Evolutionary conservation across 2,888 invertebrate genomes (phyloP).

Genomic region (Myathropa florea): DNA sequence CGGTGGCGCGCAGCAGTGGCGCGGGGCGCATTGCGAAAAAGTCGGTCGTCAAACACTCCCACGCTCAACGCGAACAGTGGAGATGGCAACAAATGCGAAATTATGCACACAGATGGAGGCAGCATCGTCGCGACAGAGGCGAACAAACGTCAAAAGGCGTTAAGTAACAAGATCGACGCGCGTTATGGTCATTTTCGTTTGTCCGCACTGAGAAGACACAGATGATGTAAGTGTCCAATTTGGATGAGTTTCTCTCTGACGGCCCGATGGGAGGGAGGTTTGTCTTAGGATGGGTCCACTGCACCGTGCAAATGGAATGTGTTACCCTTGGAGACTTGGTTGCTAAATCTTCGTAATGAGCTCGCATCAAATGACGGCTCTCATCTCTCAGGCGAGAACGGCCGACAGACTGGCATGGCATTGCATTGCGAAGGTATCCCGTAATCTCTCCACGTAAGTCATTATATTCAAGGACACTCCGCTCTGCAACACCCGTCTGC

Average conservation of each 20-base stretch:
- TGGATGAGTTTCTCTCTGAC: constrained; percentile 3
- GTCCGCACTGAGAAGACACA: neutral
- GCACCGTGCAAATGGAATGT: neutral
- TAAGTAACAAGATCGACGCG: constrained; percentile 44
- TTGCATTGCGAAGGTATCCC: constrained; percentile 3
- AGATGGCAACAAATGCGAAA: constrained; percentile 43
- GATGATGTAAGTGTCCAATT: constrained; percentile 46
- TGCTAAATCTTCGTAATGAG: constrained; percentile 36
- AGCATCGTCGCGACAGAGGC: neutral
- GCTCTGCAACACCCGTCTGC: neutral
- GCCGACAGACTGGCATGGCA: constrained; percentile 1
- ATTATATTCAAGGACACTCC: constrained; percentile 44
- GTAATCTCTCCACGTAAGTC: constrained; percentile 43
- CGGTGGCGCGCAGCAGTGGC: constrained; percentile 14
- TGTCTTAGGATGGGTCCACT: neutral
- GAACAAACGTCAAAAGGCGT: constrained; percentile 51
- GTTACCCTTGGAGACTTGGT: constrained; percentile 21
- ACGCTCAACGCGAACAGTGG: neutral
- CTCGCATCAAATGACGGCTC: constrained; percentile 3
- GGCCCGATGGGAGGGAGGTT: no score
- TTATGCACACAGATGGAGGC: constrained; percentile 34
- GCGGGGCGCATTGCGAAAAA: constrained; percentile 11
- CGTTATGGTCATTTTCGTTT: constrained; percentile 44
- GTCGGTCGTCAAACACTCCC: constrained; percentile 3
- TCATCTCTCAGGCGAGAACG: neutral